Evolutionary conservation across 53 echinoderm and acorn worm genomes (phyloP).

Genomic region (Echinarachnius parma): DNA sequence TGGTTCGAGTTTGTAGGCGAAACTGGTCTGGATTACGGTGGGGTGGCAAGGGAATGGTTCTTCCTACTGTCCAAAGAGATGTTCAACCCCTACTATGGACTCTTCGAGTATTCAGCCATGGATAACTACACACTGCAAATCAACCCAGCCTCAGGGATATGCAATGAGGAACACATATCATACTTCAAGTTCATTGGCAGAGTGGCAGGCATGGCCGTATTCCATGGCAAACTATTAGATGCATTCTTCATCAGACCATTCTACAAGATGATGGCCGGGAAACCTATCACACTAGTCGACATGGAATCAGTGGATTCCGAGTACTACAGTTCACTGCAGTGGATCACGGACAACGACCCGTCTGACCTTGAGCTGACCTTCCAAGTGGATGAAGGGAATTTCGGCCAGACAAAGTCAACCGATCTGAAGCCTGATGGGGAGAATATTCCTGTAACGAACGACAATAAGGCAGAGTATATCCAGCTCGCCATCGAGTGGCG

Average conservation of each 20-base stretch:
- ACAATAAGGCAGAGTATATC: slow-evolving; percentile 81
- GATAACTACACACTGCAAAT: slow-evolving; percentile 99
- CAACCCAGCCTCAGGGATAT: slow-evolving; percentile 91
- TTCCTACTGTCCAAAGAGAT: slow-evolving; percentile 92
- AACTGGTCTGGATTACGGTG: slow-evolving; percentile 90
- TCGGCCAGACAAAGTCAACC: slow-evolving; percentile 83
- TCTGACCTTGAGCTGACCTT: slow-evolving; percentile 89
- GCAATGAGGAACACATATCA: slow-evolving; percentile 94
- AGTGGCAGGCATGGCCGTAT: slow-evolving; percentile 98
- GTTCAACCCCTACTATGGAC: slow-evolving; percentile 99
- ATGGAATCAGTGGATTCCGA: slow-evolving; percentile 99
- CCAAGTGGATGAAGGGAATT: slow-evolving; percentile 83
- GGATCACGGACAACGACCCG: slow-evolving; percentile 98
- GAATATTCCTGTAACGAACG: slow-evolving; percentile 72
- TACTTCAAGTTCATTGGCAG: slow-evolving; percentile 96
- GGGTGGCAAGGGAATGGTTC: slow-evolving; percentile 99
- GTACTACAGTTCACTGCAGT: slow-evolving; percentile 89
- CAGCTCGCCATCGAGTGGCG: slow-evolving; percentile 90
- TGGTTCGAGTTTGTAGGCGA: slow-evolving; percentile 97
- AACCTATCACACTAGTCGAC: slow-evolving; percentile 77
- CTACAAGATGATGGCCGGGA: slow-evolving; percentile 98
- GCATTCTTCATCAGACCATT: slow-evolving; percentile 99
- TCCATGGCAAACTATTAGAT: slow-evolving; percentile 94
- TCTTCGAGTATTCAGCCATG: slow-evolving; percentile 99
- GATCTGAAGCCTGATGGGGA: slow-evolving; percentile 66